Evolutionary conservation across 2,797 vertebrate species (phyloP), one percentile per base, ranked within the genome.

Genomic region (Molossus molossus): DNA sequence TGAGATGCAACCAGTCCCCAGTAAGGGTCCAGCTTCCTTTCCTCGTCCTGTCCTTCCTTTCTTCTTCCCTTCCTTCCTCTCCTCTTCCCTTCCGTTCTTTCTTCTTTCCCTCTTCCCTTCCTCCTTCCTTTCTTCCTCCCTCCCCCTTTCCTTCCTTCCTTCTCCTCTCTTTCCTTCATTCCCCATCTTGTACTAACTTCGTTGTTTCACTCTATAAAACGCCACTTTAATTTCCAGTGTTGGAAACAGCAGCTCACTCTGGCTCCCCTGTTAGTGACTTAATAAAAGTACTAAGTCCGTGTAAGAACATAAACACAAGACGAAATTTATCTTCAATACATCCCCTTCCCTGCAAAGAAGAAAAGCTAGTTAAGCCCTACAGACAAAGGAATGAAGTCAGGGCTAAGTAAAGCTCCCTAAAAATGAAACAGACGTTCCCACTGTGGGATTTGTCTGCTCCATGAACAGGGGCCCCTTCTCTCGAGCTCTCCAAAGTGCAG

Each of bases 191-290:
- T 29, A 45, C n/a, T 48, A 72, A 85, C 13, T 55, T 86, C 25
- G 73, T 91, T 80, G 57, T 77, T 94, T 82, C 53, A 55, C 40
- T 60, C 40, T 53, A 29, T 55, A 76, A 81, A 81, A 62, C 11
- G 18, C 67, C 37, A 21, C 60, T 60, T 15, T 53, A 58, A 77
- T 86, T 86, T 88, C 73, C 29, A 40, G 17, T 23, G 53, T 86
- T 94, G 91, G 88, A 97, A 97, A 92, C 1, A 91, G 21, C 25
- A 37, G 23, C 7, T 64, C 65, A 45, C 17, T 82, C 53, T 70
- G 55, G 40, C 58, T 89, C 91, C 82, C 25, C 33, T 45, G 33
- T n/a, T 21, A 94, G 37, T 62, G 14, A 94, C 73, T 67, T 83
- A 92, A 75, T 90, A 77, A 62, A 88, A 79, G 9, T 53, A 37